Conservation (phyloP, 2,888 invertebrate genomes). For the Imbricaverruca yamaguchii region DNA sequence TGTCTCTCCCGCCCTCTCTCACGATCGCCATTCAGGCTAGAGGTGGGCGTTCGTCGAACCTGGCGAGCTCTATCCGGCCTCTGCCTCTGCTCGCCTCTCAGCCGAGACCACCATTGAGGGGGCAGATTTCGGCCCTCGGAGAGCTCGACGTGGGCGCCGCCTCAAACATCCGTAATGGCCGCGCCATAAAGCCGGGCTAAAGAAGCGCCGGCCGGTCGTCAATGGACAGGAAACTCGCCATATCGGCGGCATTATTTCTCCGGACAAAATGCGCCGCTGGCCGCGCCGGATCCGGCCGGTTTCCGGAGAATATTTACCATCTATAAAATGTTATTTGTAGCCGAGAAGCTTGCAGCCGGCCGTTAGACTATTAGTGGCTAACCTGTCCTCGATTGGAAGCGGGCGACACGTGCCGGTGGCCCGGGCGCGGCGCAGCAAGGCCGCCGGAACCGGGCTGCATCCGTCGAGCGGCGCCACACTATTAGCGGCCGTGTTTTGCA, state of each 20-base stretch:
- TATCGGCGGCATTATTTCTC: no score
- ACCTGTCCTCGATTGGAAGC: no score
- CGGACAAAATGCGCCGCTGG: no score
- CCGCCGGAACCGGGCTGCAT: constrained; percentile 5
- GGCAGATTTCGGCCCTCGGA: no score
- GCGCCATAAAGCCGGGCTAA: background rate
- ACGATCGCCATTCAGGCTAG: no score
- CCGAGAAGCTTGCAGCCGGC: background rate
- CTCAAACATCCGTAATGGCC: background rate
- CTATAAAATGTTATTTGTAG: constrained; percentile 10
- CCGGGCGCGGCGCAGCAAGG: background rate
- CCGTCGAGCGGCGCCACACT: background rate
- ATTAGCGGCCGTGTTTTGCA: no score
- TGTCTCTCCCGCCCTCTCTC: background rate
- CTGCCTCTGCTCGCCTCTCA: no score
- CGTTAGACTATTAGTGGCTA: no score
- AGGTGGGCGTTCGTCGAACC: no score
- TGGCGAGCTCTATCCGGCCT: no score
- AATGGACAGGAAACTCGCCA: background rate
- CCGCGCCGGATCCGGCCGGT: background rate
- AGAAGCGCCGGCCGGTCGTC: background rate
- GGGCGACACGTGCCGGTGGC: no score
- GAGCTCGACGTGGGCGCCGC: background rate
- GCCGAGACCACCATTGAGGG: no score
- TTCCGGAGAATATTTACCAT: background rate